These are phyloP conservation scores for Hystrix cristata DNA, from an alignment of 2,113 vertebrate genomes.

Conservation along the genomic window DNA sequence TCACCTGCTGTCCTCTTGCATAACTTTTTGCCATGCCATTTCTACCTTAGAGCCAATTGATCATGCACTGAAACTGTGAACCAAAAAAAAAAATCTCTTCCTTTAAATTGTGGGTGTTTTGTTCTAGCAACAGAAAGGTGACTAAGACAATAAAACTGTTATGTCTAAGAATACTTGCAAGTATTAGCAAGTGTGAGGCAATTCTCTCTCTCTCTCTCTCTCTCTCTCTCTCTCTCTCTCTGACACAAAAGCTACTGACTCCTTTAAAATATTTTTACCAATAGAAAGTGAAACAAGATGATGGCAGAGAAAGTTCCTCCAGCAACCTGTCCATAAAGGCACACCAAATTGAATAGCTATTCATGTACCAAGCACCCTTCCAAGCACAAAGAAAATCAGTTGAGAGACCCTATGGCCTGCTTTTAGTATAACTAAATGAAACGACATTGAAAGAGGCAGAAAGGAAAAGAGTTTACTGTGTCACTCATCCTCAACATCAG, in stretches of 20 bases:
- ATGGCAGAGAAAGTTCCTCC: neutral
- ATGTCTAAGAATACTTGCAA: conserved; percentile 40
- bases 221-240: neutral
- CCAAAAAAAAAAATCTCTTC: too few relatives aligned
- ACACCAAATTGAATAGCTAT: neutral
- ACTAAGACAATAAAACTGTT: neutral
- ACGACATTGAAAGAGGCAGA: neutral
- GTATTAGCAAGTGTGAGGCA: conserved; percentile 3
- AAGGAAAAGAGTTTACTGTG: neutral
- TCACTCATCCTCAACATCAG: neutral
- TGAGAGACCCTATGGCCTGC: neutral
- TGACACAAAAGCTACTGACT: neutral
- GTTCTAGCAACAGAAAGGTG: too few relatives aligned
- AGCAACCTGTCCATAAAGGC: neutral
- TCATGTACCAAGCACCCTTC: neutral
- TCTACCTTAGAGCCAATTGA: too few relatives aligned
- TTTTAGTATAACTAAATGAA: neutral
- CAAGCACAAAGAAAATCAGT: neutral
- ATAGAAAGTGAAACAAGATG: neutral
- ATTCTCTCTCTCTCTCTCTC: neutral
- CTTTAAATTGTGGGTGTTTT: too few relatives aligned
- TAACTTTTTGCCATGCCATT: too few relatives aligned
- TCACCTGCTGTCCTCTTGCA: too few relatives aligned
- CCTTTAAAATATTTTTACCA: conserved; percentile 47
- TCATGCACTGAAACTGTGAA: too few relatives aligned